Evolutionary conservation across 2,888 invertebrate species (phyloP).

Genomic region (Scaeva pyrastri): DNA sequence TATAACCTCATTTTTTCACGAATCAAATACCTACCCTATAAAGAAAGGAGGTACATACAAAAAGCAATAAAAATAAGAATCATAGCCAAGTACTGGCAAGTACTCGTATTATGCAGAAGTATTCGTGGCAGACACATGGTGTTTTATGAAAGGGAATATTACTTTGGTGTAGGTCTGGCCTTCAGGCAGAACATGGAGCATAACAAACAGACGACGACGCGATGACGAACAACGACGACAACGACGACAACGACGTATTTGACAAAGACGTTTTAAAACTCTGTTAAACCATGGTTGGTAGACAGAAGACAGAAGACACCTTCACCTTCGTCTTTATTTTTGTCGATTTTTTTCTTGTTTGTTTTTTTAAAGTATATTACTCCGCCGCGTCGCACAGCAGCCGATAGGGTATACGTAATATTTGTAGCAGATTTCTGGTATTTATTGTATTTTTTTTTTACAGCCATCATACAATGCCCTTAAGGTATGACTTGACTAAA

Average conservation of each 20-base stretch:
- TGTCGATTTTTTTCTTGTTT: constrained; percentile 19
- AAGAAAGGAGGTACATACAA: neutral
- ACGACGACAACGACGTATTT: constrained; percentile 30
- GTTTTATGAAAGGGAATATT: constrained; percentile 42
- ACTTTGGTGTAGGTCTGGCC: constrained; percentile 69
- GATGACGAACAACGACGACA: constrained; percentile 20
- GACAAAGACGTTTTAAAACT: constrained; percentile 57
- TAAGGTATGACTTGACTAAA: constrained; percentile 54
- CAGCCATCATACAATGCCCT: constrained; percentile 46
- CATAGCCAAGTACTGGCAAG: constrained; percentile 64
- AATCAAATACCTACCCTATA: neutral
- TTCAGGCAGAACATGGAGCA: constrained; percentile 50
- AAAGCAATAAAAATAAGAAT: constrained; percentile 24
- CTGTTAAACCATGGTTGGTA: constrained; percentile 50
- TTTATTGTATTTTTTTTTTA: neutral
- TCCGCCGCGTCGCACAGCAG: too few relatives aligned
- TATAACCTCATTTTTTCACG: neutral
- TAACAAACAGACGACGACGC: constrained; percentile 16
- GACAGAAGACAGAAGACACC: constrained; percentile 16
- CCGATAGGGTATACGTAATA: constrained; percentile 39
- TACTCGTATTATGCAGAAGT: constrained; percentile 74
- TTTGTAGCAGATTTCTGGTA: constrained; percentile 48
- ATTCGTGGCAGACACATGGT: constrained; percentile 47
- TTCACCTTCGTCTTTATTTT: constrained; percentile 3
- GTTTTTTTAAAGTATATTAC: constrained; percentile 70